A percentile compares a stretch with the other conserved stretches of the same genome.
Evolutionary conservation across 2,888 invertebrate species (phyloP).

Genomic region (Microctonus aethiopoides): DNA sequence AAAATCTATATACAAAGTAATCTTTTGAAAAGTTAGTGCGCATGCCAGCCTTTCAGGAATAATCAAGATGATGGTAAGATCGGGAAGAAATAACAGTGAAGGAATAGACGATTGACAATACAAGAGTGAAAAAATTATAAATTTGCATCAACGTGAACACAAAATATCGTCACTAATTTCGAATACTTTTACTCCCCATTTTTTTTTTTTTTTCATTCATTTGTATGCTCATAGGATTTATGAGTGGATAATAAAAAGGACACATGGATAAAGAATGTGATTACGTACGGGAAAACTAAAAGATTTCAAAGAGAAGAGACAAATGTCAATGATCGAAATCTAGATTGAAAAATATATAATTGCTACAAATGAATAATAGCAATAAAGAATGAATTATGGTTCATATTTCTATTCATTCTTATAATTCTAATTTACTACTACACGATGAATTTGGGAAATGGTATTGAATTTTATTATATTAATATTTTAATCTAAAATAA

Average conservation of each 20-base stretch:
- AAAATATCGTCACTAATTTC: not conserved
- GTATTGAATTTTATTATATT: conserved; percentile 5
- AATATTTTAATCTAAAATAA: not conserved
- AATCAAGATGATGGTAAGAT: conserved; percentile 25
- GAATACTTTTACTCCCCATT: not conserved
- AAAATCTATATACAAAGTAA: conserved; percentile 56
- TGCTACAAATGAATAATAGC: not conserved
- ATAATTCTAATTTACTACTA: not conserved
- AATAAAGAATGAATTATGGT: not conserved
- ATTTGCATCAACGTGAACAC: not conserved
- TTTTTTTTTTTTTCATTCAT: not conserved
- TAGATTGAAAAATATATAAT: not conserved
- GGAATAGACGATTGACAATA: not conserved
- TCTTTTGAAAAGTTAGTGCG: conserved; percentile 63
- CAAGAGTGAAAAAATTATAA: not conserved
- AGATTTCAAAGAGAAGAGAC: not conserved
- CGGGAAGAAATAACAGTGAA: conserved; percentile 39
- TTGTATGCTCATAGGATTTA: not conserved
- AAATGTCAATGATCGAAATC: conserved; percentile 12
- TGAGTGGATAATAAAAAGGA: not conserved
- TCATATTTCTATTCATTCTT: not conserved
- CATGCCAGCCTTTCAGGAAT: conserved; percentile 60
- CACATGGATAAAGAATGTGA: not conserved
- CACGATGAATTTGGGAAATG: not conserved
- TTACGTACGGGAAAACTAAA: not conserved